These are phyloP conservation scores for Protobothrops flavoviridis DNA, from an alignment of 2,113 vertebrate genomes.

Conservation along the genomic window DNA sequence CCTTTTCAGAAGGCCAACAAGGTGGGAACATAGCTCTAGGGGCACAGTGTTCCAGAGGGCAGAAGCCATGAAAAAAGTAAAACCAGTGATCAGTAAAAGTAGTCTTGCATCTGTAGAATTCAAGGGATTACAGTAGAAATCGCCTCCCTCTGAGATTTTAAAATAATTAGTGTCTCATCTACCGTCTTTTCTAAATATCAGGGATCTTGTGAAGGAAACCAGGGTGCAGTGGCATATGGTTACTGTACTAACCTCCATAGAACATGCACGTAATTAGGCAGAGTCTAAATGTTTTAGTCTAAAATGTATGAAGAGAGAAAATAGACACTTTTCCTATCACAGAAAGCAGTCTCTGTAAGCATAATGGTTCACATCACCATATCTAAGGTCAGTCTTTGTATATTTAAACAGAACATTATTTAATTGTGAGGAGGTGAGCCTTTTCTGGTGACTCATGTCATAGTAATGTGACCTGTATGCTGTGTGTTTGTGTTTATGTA, in stretches of 20 bases:
- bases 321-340: conserved; percentile 59
- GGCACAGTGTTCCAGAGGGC: neutral
- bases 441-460: conserved; percentile 9
- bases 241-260: neutral
- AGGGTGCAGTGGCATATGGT: neutral
- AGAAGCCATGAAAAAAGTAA: neutral
- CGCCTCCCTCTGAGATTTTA: neutral
- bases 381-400: conserved; percentile 53
- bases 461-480: conserved; percentile 3
- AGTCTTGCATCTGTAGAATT: neutral
- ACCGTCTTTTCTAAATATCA: neutral
- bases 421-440: conserved; percentile 8
- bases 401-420: conserved; percentile 37
- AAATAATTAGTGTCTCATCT: neutral
- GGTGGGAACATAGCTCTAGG: neutral
- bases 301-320: conserved; percentile 45
- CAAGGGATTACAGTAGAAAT: neutral
- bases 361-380: conserved; percentile 27
- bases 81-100: neutral
- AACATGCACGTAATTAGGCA: neutral
- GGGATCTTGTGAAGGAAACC: conserved; percentile 24
- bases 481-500: neutral
- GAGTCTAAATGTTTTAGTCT: conserved; percentile 49
- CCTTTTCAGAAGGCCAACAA: neutral
- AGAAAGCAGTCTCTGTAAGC: conserved; percentile 54